Conservation (phyloP, 1,140 invertebrate genomes). For the Sminthurinus signatus region DNA sequence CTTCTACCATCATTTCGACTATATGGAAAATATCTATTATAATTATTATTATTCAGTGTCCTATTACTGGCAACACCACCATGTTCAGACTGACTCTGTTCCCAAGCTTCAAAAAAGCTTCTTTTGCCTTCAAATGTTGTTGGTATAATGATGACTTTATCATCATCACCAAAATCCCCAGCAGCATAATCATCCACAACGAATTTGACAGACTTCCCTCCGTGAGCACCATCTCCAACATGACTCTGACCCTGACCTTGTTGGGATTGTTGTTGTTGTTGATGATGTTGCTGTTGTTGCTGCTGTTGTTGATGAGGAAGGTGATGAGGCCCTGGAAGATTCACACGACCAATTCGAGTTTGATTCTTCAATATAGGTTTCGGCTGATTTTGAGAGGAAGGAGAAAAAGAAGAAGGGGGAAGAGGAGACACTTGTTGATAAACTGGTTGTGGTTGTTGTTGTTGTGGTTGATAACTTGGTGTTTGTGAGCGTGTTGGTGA, state of each 20-base stretch:
- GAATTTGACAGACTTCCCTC: neutral
- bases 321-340: too few relatives aligned
- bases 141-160: constrained; percentile 25
- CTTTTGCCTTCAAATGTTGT: constrained; percentile 32
- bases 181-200: neutral
- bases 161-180: neutral
- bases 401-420: too few relatives aligned
- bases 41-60: constrained; percentile 1
- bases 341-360: too few relatives aligned
- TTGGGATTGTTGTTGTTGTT: neutral
- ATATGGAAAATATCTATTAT: constrained; percentile 11
- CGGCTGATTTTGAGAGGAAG: too few relatives aligned
- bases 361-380: constrained; percentile 32
- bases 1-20: neutral
- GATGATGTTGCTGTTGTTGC: neutral
- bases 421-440: neutral
- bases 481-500: too few relatives aligned
- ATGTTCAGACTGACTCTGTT: constrained; percentile 14
- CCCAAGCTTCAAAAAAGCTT: constrained; percentile 34
- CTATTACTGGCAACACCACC: neutral
- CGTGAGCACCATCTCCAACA: neutral
- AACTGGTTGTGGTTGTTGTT: too few relatives aligned
- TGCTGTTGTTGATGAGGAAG: neutral
- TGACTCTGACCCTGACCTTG: neutral
- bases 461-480: too few relatives aligned